phyloP scores from a whole-genome alignment of 2,113 vertebrate species.

The Lampris megalopsis region DNA sequence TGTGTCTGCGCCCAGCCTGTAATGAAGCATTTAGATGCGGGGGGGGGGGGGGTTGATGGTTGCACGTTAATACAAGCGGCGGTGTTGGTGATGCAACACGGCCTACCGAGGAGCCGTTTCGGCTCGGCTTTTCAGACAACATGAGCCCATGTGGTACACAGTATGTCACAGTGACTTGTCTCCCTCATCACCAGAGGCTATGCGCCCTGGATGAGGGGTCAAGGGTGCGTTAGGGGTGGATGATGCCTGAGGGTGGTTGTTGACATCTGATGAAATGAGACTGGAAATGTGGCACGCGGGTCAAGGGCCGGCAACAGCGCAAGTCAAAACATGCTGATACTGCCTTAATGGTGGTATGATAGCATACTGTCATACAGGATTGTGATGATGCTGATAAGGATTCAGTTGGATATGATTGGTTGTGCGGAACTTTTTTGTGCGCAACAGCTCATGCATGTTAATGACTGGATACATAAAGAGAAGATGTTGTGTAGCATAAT shows the following conservation, averaged over 20 bases:
- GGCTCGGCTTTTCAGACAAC: conserved; percentile 30
- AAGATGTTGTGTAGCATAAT: neutral
- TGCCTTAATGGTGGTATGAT: neutral
- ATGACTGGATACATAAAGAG: neutral
- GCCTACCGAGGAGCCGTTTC: conserved; percentile 37
- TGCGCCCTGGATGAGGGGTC: conserved; percentile 21
- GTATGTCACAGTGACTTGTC: conserved; percentile 6
- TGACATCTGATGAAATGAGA: conserved; percentile 40
- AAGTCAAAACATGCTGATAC: neutral
- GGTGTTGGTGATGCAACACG: conserved; percentile 47
- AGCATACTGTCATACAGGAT: neutral
- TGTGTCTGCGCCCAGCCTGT: conserved; percentile 77
- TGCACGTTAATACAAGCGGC: conserved; percentile 75
- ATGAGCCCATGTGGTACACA: conserved; percentile 23
- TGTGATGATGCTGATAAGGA: neutral
- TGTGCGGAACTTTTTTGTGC: neutral
- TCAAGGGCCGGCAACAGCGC: conserved; percentile 1
- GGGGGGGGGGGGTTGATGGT: conserved; percentile 69
- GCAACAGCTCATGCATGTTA: neutral
- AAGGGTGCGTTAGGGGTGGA: conserved; percentile 37
- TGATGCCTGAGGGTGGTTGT: conserved; percentile 22
- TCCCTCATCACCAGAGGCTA: conserved; percentile 35
- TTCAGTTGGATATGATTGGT: neutral
- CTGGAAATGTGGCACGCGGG: neutral
- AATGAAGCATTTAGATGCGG: conserved; percentile 86